phyloP scores from a whole-genome alignment of 2,888 invertebrate genomes.

The Rhopalosiphum nymphaeae region DNA sequence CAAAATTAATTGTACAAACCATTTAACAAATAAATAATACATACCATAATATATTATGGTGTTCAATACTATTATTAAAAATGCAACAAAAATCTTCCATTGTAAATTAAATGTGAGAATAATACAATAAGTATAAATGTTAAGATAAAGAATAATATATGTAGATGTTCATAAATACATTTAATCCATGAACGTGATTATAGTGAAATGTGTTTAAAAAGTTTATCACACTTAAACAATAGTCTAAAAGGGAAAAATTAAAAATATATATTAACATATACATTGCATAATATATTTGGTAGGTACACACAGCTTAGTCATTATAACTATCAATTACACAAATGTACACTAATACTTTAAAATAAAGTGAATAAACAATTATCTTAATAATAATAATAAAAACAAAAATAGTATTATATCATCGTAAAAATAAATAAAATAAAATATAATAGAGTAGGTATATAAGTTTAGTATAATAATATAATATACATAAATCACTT shows the following conservation, averaged over 20 bases:
- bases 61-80: constrained; percentile 30
- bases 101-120: constrained; percentile 23
- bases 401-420: constrained; percentile 17
- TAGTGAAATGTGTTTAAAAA: constrained; percentile 7
- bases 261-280: background rate
- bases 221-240: background rate
- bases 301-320: background rate
- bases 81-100: constrained; percentile 42
- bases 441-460: background rate
- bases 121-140: constrained; percentile 33
- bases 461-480: constrained; percentile 22
- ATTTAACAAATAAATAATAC: constrained; percentile 17
- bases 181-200: constrained; percentile 14
- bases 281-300: background rate
- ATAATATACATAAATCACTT: background rate
- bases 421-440: constrained; percentile 2
- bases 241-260: background rate
- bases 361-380: background rate
- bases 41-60: background rate
- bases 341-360: background rate
- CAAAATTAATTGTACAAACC: constrained; percentile 34
- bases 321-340: constrained; percentile 29
- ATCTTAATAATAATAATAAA: constrained; percentile 11
- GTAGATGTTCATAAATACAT: background rate
- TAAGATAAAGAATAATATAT: background rate